These are phyloP conservation scores for Meandrina meandrites DNA, from an alignment of 92 coral and sea anemone genomes.

Conservation along the genomic window DNA sequence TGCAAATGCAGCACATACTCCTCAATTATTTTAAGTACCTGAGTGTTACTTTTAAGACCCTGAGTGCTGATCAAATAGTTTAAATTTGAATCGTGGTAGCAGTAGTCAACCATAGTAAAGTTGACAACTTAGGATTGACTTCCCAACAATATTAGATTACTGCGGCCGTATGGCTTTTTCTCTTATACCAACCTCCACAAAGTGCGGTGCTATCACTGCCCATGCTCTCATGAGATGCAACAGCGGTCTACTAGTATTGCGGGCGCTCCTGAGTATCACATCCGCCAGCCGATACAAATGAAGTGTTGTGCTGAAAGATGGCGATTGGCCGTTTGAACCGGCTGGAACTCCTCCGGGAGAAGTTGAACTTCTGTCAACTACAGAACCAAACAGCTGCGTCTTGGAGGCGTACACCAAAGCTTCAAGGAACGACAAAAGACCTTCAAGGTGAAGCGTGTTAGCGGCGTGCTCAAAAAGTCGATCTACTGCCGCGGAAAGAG, in stretches of 20 bases:
- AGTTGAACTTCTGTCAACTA: conserved; percentile 44
- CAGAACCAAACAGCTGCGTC: conserved; percentile 77
- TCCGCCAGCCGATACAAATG: conserved; percentile 96
- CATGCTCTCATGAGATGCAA: conserved; percentile 97
- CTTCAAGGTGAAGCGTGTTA: conserved; percentile 78
- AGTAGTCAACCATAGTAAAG: too few relatives aligned
- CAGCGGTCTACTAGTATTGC: conserved; percentile 95
- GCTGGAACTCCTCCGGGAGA: conserved; percentile 46
- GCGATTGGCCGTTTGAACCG: conserved; percentile 47
- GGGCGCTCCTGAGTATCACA: conserved; percentile 95
- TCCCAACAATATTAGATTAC: neutral
- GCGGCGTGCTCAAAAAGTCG: conserved; percentile 98
- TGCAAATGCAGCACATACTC: too few relatives aligned
- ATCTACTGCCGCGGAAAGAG: conserved; percentile 96
- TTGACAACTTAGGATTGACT: too few relatives aligned
- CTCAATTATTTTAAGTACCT: too few relatives aligned
- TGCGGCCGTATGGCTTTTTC: neutral
- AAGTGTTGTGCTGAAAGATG: conserved; percentile 72
- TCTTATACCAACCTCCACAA: conserved; percentile 77
- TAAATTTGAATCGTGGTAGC: neutral
- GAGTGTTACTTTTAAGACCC: too few relatives aligned
- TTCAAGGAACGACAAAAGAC: conserved; percentile 72
- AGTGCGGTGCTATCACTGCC: conserved; percentile 89
- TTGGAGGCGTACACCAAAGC: conserved; percentile 85
- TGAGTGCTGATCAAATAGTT: too few relatives aligned